These are phyloP conservation scores for Cettia cetti DNA, from an alignment of 2,113 vertebrate species.

Conservation along the genomic window DNA sequence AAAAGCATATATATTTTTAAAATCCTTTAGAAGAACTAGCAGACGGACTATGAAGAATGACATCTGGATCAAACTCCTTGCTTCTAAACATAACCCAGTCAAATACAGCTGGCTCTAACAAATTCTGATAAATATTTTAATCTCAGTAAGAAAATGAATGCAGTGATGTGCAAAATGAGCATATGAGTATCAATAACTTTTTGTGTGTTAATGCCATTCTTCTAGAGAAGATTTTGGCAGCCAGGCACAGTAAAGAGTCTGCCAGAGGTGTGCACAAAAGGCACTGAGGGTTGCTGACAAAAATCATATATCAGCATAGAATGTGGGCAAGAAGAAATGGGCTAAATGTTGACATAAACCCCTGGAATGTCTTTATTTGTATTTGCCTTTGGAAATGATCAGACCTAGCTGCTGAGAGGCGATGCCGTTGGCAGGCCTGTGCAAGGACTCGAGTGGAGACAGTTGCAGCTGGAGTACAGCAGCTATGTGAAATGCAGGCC, in stretches of 20 bases:
- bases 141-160: background rate
- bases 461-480: background rate
- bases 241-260: background rate
- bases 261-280: background rate
- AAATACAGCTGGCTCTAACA: background rate
- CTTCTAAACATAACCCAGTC: background rate
- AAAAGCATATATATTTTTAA: background rate
- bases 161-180: background rate
- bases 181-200: background rate
- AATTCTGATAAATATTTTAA: conserved; percentile 33
- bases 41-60: background rate
- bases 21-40: background rate
- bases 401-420: background rate
- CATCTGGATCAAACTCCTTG: background rate
- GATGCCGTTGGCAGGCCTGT: background rate
- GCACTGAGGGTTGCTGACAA: background rate
- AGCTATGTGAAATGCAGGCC: background rate
- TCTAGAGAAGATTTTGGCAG: background rate
- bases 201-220: background rate
- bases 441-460: background rate
- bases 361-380: background rate
- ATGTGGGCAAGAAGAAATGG: background rate
- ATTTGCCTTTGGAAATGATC: background rate
- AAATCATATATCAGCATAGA: background rate
- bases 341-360: background rate